Evolutionary conservation across 2,888 invertebrate genomes (phyloP).

Genomic region (Caenorhabditis sp.): DNA sequence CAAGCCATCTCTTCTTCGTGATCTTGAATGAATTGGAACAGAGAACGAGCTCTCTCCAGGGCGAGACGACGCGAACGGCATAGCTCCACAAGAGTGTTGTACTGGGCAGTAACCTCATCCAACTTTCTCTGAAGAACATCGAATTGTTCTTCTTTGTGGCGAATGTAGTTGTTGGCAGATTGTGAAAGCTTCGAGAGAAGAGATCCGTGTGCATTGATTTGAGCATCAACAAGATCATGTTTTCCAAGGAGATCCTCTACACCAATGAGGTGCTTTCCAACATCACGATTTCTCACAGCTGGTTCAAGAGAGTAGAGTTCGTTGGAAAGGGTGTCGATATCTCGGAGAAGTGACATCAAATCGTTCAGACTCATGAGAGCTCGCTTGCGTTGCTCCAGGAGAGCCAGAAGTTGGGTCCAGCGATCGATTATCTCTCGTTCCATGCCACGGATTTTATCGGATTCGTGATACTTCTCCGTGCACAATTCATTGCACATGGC

Average conservation of each 20-base stretch:
- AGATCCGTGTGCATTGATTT: conserved; percentile 78
- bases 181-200: conserved; percentile 77
- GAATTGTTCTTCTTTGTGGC: conserved; percentile 85
- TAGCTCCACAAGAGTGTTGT: conserved; percentile 88
- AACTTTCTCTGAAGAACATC: conserved; percentile 88
- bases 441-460: conserved; percentile 88
- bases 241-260: conserved; percentile 96
- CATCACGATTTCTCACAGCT: conserved; percentile 86
- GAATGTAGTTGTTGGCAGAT: conserved; percentile 76
- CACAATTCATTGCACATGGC: conserved; percentile 95
- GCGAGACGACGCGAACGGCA: conserved; percentile 89
- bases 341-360: conserved; percentile 92
- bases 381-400: conserved; percentile 89
- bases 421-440: conserved; percentile 84
- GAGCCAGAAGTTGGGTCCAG: conserved; percentile 91
- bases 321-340: conserved; percentile 92
- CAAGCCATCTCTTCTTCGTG: conserved; percentile 98
- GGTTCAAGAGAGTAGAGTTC: conserved; percentile 90
- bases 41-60: conserved; percentile 93
- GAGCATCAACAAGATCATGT: conserved; percentile 93
- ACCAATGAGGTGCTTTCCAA: conserved; percentile 94
- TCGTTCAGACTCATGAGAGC: conserved; percentile 88
- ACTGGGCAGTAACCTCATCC: conserved; percentile 89
- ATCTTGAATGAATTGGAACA: conserved; percentile 95
- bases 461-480: conserved; percentile 93